Percentiles rank a stretch among this genome's conserved stretches.
phyloP scores from a whole-genome alignment of 2,797 vertebrate genomes.

The Tragopan temminckii region DNA sequence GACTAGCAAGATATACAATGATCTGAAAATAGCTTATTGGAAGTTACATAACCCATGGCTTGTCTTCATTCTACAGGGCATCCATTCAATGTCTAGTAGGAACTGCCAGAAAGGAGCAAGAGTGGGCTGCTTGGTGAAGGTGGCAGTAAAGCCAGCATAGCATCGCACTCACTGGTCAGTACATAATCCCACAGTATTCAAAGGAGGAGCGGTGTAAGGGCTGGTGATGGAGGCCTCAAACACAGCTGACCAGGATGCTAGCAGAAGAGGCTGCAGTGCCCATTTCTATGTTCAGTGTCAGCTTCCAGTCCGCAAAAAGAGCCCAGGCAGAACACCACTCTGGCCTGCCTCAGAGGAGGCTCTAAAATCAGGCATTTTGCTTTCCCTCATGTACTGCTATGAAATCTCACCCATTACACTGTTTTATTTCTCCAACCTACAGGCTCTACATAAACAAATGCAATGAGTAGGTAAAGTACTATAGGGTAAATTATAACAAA shows the following conservation, averaged over 20 bases:
- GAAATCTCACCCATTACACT: neutral
- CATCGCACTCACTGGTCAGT: neutral
- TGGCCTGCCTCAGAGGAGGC: neutral
- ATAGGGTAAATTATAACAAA: neutral
- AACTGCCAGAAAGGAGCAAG: neutral
- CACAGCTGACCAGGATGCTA: neutral
- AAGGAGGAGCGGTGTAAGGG: neutral
- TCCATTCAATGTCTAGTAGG: neutral
- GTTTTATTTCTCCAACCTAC: neutral
- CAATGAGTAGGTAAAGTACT: neutral
- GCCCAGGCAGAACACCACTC: neutral
- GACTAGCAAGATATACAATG: neutral
- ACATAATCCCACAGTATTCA: rapidly evolving
- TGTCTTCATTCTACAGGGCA: neutral
- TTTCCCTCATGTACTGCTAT: neutral
- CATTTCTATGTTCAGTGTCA: neutral
- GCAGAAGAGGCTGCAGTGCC: neutral
- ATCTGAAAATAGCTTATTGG: neutral
- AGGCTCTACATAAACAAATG: neutral
- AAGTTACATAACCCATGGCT: neutral
- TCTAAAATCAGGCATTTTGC: neutral
- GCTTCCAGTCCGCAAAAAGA: neutral
- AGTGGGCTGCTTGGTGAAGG: neutral
- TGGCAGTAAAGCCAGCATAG: neutral
- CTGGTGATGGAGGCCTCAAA: neutral